Conservation (phyloP, 2,888 invertebrate species). For the Siphonodentalium dalli region DNA sequence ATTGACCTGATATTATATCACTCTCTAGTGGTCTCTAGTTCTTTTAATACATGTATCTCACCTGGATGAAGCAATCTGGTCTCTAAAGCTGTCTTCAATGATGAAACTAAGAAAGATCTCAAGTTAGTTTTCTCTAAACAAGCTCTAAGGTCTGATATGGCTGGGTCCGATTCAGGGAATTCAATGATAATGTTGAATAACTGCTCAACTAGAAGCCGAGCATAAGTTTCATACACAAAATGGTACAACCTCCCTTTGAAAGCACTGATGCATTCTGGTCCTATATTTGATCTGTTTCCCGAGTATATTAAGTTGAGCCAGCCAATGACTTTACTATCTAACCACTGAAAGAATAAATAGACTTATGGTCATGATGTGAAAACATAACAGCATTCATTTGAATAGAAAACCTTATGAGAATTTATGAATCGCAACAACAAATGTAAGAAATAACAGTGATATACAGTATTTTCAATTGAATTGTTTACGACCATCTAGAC, state of each 20-base stretch:
- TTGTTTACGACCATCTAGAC: too few relatives aligned
- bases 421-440: too few relatives aligned
- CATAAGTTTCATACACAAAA: conserved; percentile 87
- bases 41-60: too few relatives aligned
- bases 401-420: too few relatives aligned
- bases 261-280: conserved; percentile 44
- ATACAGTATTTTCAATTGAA: too few relatives aligned
- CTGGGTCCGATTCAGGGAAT: conserved; percentile 93
- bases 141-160: conserved; percentile 84
- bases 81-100: conserved; percentile 82
- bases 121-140: conserved; percentile 89
- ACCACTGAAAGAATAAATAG: conserved; percentile 73
- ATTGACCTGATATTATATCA: background rate
- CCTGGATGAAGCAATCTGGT: conserved; percentile 83
- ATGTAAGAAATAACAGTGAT: too few relatives aligned
- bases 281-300: conserved; percentile 39
- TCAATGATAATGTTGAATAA: conserved; percentile 96
- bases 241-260: conserved; percentile 71
- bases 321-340: conserved; percentile 82
- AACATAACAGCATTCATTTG: too few relatives aligned
- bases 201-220: conserved; percentile 86
- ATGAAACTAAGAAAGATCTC: conserved; percentile 72
- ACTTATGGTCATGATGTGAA: too few relatives aligned
- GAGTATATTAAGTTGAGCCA: conserved; percentile 85
- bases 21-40: background rate